A percentile compares a stretch with the other conserved stretches of the same genome.
Conservation (phyloP, 1,140 invertebrate species). For the Paraescarpia echinospica region DNA sequence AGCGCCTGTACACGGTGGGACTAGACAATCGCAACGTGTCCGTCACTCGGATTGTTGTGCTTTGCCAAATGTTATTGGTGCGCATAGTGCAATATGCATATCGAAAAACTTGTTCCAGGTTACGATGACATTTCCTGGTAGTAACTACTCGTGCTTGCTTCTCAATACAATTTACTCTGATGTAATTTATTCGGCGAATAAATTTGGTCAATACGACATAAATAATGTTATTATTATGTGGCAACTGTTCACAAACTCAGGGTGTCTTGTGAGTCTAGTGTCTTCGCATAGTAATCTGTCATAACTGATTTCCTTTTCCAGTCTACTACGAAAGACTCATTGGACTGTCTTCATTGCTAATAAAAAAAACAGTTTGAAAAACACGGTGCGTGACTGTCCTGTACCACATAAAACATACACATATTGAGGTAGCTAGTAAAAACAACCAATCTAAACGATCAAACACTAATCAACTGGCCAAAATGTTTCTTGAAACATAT, state of each 20-base stretch:
- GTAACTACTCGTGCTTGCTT: background rate
- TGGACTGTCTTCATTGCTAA: too few relatives aligned
- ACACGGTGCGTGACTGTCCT: too few relatives aligned
- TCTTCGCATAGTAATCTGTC: too few relatives aligned
- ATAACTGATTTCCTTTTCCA: too few relatives aligned
- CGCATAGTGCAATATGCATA: background rate
- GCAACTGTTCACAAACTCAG: background rate
- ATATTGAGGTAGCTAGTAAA: too few relatives aligned
- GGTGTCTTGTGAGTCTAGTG: background rate
- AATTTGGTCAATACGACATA: background rate
- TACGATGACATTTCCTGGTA: background rate
- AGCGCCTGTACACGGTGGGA: background rate
- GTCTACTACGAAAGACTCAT: too few relatives aligned
- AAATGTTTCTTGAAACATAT: too few relatives aligned
- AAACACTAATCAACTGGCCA: too few relatives aligned
- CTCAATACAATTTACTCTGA: too few relatives aligned
- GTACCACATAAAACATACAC: too few relatives aligned
- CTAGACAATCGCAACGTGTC: background rate
- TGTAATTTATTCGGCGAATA: background rate
- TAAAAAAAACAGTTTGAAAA: too few relatives aligned
- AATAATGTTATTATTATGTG: background rate
- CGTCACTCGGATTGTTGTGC: background rate
- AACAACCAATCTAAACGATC: too few relatives aligned
- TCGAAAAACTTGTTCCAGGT: background rate
- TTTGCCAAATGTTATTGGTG: background rate